A percentile compares a stretch with the other conserved stretches of the same genome.
Evolutionary conservation across 2,888 invertebrate genomes (phyloP).

Genomic region (Torymus texanus): DNA sequence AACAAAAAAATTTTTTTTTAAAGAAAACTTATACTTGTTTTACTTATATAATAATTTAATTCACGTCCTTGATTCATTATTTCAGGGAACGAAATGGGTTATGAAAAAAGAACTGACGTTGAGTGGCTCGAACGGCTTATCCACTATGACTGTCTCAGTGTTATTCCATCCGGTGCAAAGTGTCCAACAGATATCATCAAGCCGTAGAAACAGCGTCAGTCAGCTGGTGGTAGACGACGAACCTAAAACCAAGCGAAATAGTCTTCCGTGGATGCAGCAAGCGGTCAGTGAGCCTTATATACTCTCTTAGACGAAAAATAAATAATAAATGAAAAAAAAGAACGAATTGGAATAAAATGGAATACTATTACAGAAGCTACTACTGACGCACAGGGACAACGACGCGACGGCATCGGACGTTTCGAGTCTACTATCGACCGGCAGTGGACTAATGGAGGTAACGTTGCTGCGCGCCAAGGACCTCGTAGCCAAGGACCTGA

Average conservation of each 20-base stretch:
- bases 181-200: conserved; percentile 66
- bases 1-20: no score
- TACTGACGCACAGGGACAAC: conserved; percentile 68
- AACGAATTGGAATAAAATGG: background rate
- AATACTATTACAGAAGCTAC: conserved; percentile 64
- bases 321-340: background rate
- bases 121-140: conserved; percentile 67
- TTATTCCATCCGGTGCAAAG: conserved; percentile 75
- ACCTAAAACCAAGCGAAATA: conserved; percentile 70
- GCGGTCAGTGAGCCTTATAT: conserved; percentile 65
- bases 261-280: conserved; percentile 74
- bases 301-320: background rate
- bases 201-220: conserved; percentile 66
- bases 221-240: conserved; percentile 66
- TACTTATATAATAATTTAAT: no score
- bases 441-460: conserved; percentile 75
- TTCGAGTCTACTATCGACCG: conserved; percentile 72
- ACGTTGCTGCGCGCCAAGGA: conserved; percentile 75
- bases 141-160: conserved; percentile 75
- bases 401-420: conserved; percentile 70
- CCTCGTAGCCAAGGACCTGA: conserved; percentile 77
- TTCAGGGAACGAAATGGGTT: conserved; percentile 68
- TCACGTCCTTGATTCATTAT: no score
- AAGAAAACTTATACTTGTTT: no score
- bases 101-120: conserved; percentile 68